Percentiles rank a stretch among this genome's conserved stretches.
Evolutionary conservation across 2,888 invertebrate genomes (phyloP).

Genomic region (Chalcis sispes): DNA sequence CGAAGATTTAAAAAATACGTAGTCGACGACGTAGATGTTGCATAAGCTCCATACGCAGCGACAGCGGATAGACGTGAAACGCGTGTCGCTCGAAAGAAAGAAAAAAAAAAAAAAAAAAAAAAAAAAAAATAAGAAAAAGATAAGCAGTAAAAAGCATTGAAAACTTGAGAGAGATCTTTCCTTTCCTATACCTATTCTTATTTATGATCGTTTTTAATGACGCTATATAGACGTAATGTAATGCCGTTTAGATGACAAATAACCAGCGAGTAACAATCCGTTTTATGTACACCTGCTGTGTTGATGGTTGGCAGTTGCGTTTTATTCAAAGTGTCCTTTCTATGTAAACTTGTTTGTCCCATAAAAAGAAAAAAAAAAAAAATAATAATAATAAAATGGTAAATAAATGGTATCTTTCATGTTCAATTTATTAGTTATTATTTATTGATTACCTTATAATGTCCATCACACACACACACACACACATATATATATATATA

Average conservation of each 20-base stretch:
- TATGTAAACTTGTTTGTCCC: constrained; percentile 74
- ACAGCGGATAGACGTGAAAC: constrained; percentile 32
- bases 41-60: too few species aligned
- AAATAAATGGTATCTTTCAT: constrained; percentile 73
- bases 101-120: constrained; percentile 4
- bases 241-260: constrained; percentile 55
- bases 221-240: constrained; percentile 59
- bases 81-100: constrained; percentile 30
- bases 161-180: constrained; percentile 54
- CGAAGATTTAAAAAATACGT: constrained; percentile 23
- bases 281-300: constrained; percentile 67
- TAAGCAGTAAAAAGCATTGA: constrained; percentile 11
- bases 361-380: too few species aligned
- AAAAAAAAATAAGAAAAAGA: constrained; percentile 5
- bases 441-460: neutral
- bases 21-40: constrained; percentile 41
- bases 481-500: too few species aligned
- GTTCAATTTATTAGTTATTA: constrained; percentile 62
- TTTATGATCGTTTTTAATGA: constrained; percentile 61
- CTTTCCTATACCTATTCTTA: constrained; percentile 55
- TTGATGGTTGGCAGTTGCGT: constrained; percentile 69
- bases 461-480: too few species aligned
- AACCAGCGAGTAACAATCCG: constrained; percentile 61
- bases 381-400: constrained; percentile 65
- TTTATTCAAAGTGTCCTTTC: constrained; percentile 75